Evolutionary conservation across 2,797 vertebrate species (phyloP).

Genomic region (Syngnathus rostellatus): DNA sequence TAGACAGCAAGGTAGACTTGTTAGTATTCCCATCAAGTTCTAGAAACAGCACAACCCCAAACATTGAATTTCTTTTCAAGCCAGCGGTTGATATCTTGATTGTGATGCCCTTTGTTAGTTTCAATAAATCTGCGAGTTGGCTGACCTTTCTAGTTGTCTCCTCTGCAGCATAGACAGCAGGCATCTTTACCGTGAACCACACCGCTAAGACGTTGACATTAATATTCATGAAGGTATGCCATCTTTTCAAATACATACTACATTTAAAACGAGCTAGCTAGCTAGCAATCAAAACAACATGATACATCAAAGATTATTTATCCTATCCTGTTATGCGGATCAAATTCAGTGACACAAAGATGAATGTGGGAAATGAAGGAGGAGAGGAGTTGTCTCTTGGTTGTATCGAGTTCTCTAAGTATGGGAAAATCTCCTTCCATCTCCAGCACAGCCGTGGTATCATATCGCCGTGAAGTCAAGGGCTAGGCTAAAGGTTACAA

Average conservation of each 20-base stretch:
- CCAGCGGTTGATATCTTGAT: conserved; percentile 60
- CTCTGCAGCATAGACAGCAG: conserved; percentile 37
- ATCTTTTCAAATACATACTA: conserved; percentile 59
- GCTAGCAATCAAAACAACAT: conserved; percentile 19
- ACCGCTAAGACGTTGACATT: conserved; percentile 47
- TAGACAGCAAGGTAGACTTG: too few species aligned
- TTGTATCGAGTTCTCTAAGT: conserved; percentile 64
- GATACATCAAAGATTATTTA: conserved; percentile 40
- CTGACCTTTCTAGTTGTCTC: conserved; percentile 63
- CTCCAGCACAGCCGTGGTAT: conserved; percentile 66
- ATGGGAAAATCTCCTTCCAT: conserved; percentile 68
- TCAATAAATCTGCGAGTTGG: conserved; percentile 60
- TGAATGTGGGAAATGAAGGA: conserved; percentile 57
- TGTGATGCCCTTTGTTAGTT: conserved; percentile 71
- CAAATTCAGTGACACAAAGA: conserved; percentile 54
- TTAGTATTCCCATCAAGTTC: neutral
- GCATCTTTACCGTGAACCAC: conserved; percentile 36
- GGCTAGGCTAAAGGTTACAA: conserved; percentile 73
- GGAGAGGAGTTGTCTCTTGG: conserved; percentile 39
- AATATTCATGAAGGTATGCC: conserved; percentile 66
- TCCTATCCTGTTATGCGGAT: conserved; percentile 41
- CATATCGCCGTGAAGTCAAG: conserved; percentile 64
- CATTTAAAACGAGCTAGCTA: conserved; percentile 49
- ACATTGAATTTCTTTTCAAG: conserved; percentile 46
- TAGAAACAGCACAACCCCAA: neutral